A percentile compares a stretch with the other conserved stretches of the same genome.
These are phyloP conservation scores for Caenorhabditis briggsae DNA, from an alignment of 1,140 invertebrate species.

Conservation along the genomic window DNA sequence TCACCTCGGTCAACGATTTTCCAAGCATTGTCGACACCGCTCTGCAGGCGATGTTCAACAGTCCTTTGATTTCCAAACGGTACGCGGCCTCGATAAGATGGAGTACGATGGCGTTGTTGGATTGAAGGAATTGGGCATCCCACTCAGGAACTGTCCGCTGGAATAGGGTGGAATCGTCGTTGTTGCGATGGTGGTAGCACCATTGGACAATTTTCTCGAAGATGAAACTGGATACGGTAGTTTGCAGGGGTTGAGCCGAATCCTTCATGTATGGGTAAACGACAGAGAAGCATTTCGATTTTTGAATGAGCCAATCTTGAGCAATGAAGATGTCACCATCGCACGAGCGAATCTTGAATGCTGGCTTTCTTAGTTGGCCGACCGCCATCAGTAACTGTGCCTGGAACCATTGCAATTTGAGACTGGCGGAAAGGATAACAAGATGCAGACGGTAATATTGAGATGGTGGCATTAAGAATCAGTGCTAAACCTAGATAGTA, in stretches of 20 bases:
- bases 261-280: background rate
- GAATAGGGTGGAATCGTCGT: background rate
- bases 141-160: background rate
- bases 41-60: slow-evolving; percentile 19
- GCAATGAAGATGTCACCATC: background rate
- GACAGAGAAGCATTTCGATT: slow-evolving; percentile 17
- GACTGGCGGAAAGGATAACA: background rate
- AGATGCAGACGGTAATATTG: background rate
- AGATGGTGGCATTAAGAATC: no score
- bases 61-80: slow-evolving; percentile 21
- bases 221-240: background rate
- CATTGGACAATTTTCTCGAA: background rate
- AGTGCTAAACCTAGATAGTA: no score
- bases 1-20: background rate
- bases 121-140: background rate
- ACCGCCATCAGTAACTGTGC: slow-evolving; percentile 35
- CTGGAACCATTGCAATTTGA: background rate
- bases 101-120: background rate
- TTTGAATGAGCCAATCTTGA: slow-evolving; percentile 11
- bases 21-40: slow-evolving; percentile 13
- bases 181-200: slow-evolving; percentile 19
- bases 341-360: slow-evolving; percentile 19
- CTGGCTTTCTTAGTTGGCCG: background rate
- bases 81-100: background rate
- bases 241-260: background rate